A percentile compares a stretch with the other conserved stretches of the same genome.
Evolutionary conservation across 2,113 vertebrate species (phyloP).

Genomic region (Siniperca chuatsi): DNA sequence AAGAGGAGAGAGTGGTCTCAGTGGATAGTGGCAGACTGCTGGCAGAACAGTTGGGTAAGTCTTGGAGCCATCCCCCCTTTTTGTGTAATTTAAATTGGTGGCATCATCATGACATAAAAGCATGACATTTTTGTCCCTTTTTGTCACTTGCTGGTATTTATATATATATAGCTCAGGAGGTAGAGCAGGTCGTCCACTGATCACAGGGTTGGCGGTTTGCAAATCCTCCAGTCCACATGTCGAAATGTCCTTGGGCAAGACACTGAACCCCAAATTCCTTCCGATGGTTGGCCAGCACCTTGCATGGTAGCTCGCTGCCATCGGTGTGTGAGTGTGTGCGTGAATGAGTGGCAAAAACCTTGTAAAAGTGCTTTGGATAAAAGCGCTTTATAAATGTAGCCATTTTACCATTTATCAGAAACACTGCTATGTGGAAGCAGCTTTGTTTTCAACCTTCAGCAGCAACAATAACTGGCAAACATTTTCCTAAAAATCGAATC

Average conservation of each 20-base stretch:
- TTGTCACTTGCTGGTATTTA: background rate
- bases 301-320: no score
- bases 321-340: no score
- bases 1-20: slow-evolving; percentile 94
- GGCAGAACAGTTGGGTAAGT: slow-evolving; percentile 96
- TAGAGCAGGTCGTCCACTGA: no score
- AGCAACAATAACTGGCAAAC: background rate
- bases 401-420: background rate
- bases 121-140: background rate
- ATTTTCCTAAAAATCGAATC: background rate
- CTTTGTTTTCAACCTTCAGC: background rate
- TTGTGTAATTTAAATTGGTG: background rate
- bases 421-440: background rate
- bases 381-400: no score
- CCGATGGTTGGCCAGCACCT: no score
- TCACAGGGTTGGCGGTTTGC: no score
- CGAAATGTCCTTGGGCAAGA: no score
- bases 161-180: no score
- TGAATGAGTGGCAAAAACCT: no score
- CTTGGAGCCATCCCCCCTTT: background rate
- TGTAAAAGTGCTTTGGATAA: no score
- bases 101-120: background rate
- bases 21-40: slow-evolving; percentile 92
- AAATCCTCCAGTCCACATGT: no score
- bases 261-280: no score